phyloP scores from a whole-genome alignment of 2,113 vertebrate genomes.

The Lepisosteus osseus region DNA sequence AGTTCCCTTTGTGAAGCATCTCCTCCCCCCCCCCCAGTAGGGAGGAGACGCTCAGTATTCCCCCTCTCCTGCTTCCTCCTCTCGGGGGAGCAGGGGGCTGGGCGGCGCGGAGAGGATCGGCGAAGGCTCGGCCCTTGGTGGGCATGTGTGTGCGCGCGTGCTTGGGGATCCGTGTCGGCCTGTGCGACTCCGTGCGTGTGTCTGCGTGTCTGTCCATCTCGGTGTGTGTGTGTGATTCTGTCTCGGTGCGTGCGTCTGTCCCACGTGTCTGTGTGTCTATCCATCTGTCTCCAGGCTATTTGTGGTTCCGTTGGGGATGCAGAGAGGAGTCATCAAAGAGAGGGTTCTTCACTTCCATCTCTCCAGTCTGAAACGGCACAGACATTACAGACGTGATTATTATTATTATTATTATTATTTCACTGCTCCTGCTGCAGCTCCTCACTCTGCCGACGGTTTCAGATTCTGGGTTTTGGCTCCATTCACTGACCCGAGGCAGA shows the following conservation, averaged over 20 bases:
- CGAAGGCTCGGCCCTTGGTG: slow-evolving; percentile 1
- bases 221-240: slow-evolving; percentile 4
- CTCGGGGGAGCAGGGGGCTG: too few species aligned
- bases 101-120: too few species aligned
- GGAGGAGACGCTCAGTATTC: too few species aligned
- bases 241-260: slow-evolving; percentile 1
- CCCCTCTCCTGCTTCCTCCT: too few species aligned
- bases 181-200: background rate
- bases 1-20: too few species aligned
- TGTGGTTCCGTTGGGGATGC: slow-evolving; percentile 57
- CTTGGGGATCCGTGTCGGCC: background rate
- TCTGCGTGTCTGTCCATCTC: background rate
- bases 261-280: background rate
- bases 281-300: slow-evolving; percentile 43
- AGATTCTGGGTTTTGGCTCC: too few species aligned
- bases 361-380: slow-evolving; percentile 72
- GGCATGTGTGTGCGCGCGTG: background rate
- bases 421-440: too few species aligned
- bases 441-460: too few species aligned
- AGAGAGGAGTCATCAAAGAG: slow-evolving; percentile 85
- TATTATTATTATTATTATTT: too few species aligned
- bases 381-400: background rate
- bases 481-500: too few species aligned
- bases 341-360: slow-evolving; percentile 95
- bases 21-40: too few species aligned